Percentiles rank a stretch among this genome's conserved stretches.
These are phyloP conservation scores for Eucidaris tribuloides DNA, from an alignment of 35 echinoderm and acorn worm genomes.

Conservation along the genomic window DNA sequence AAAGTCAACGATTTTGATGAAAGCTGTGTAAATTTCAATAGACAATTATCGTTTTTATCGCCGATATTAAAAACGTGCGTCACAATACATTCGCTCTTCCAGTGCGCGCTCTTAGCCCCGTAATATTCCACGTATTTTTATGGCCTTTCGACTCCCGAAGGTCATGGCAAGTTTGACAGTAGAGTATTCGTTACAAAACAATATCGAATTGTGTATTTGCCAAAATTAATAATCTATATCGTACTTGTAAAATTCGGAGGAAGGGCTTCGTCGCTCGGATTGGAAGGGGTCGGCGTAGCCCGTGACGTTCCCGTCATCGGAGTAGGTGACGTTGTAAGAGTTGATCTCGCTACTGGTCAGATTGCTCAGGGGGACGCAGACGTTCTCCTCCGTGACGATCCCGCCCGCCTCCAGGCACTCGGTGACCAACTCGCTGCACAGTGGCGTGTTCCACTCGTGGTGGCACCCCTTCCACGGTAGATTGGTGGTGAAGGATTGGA, in stretches of 20 bases:
- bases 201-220: background rate
- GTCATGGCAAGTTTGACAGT: background rate
- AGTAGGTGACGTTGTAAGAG: slow-evolving; percentile 41
- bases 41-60: background rate
- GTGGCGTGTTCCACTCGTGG: slow-evolving; percentile 67
- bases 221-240: too few relatives aligned
- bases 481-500: slow-evolving; percentile 60
- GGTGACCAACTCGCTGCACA: slow-evolving; percentile 47
- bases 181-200: background rate
- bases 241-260: slow-evolving; percentile 94
- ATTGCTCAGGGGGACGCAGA: slow-evolving; percentile 39
- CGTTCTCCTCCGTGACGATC: slow-evolving; percentile 51
- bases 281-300: slow-evolving; percentile 71
- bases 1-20: too few relatives aligned
- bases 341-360: slow-evolving; percentile 18
- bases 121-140: background rate
- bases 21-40: too few relatives aligned
- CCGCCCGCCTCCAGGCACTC: slow-evolving; percentile 64
- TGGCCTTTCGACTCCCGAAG: background rate
- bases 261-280: slow-evolving; percentile 38
- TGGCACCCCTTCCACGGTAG: slow-evolving; percentile 80
- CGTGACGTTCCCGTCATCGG: slow-evolving; percentile 19
- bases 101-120: background rate
- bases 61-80: background rate
- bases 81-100: background rate